A percentile compares a stretch with the other conserved stretches of the same genome.
phyloP scores from a whole-genome alignment of 2,113 vertebrate genomes.

The Neoarius graeffei region DNA sequence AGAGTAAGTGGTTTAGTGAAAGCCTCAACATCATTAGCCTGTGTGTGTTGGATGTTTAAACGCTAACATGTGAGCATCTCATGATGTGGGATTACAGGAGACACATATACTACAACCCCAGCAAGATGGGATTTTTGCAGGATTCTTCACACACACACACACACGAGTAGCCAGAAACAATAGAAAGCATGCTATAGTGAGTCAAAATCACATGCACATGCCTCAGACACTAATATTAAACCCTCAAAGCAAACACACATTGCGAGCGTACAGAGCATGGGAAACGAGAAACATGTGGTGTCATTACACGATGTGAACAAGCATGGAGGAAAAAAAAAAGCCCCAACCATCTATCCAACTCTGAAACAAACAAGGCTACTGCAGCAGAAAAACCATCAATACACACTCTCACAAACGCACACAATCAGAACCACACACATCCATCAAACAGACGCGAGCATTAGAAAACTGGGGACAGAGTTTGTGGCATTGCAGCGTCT shows the following conservation, averaged over 20 bases:
- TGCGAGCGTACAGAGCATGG: constrained; percentile 6
- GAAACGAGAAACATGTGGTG: constrained; percentile 29
- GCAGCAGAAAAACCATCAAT: constrained; percentile 38
- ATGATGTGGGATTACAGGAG: constrained; percentile 25
- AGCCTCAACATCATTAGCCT: neutral
- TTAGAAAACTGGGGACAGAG: constrained; percentile 22
- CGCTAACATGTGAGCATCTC: constrained; percentile 20
- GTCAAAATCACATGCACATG: constrained; percentile 29
- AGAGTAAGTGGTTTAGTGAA: constrained; percentile 10
- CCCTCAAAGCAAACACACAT: constrained; percentile 20
- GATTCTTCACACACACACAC: neutral
- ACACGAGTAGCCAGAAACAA: neutral
- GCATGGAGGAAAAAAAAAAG: neutral
- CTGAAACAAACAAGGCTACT: constrained; percentile 39
- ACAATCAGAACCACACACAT: constrained; percentile 37
- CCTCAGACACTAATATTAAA: constrained; percentile 19
- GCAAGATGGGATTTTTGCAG: neutral
- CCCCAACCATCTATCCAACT: constrained; percentile 22
- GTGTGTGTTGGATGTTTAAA: constrained; percentile 19
- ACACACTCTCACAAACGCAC: constrained; percentile 36
- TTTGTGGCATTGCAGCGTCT: constrained; percentile 37
- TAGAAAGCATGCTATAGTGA: neutral
- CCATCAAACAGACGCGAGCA: constrained; percentile 28
- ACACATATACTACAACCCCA: constrained; percentile 11
- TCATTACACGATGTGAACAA: constrained; percentile 34